Conservation (phyloP, 23 tunicate genomes). For the Trididemnum nubilum region DNA sequence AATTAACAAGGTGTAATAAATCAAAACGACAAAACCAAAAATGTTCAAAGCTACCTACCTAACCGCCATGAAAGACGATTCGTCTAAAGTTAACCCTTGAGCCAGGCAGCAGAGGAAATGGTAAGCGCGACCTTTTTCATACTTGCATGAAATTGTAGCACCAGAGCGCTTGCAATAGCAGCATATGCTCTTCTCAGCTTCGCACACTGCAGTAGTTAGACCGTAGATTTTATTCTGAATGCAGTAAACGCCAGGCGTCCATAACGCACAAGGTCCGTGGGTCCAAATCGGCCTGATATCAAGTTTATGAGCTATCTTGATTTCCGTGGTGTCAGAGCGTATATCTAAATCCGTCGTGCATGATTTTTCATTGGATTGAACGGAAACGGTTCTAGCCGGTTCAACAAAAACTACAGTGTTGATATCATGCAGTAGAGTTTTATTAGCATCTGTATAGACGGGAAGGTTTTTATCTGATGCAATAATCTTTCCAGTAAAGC, state of each 20-base stretch:
- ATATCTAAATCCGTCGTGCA: not conserved
- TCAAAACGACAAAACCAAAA: too few species aligned
- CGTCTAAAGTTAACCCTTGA: not conserved
- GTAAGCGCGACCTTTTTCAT: not conserved
- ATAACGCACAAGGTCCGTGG: slow-evolving; percentile 64
- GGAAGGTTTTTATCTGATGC: not conserved
- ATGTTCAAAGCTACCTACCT: too few species aligned
- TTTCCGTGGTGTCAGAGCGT: not conserved
- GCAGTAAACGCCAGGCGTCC: slow-evolving; percentile 61
- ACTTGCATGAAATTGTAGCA: slow-evolving; percentile 22
- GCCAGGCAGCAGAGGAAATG: slow-evolving; percentile 21
- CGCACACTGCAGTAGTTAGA: slow-evolving; percentile 6
- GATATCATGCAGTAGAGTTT: slow-evolving; percentile 28
- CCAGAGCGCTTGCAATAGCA: slow-evolving; percentile 2
- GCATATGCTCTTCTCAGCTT: not conserved
- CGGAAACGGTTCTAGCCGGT: slow-evolving; percentile 15
- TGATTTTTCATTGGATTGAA: not conserved
- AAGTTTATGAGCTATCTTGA: slow-evolving; percentile 41
- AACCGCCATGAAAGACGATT: slow-evolving; percentile 4
- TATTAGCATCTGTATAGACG: not conserved
- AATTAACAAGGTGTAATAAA: too few species aligned
- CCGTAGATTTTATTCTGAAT: slow-evolving; percentile 52
- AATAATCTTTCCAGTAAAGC: slow-evolving; percentile 27
- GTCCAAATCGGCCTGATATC: slow-evolving; percentile 41
- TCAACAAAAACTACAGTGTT: slow-evolving; percentile 62